A percentile compares a stretch with the other conserved stretches of the same genome.
Conservation (phyloP, 2,797 vertebrate species). For the Petrocephalus sullivani region DNA sequence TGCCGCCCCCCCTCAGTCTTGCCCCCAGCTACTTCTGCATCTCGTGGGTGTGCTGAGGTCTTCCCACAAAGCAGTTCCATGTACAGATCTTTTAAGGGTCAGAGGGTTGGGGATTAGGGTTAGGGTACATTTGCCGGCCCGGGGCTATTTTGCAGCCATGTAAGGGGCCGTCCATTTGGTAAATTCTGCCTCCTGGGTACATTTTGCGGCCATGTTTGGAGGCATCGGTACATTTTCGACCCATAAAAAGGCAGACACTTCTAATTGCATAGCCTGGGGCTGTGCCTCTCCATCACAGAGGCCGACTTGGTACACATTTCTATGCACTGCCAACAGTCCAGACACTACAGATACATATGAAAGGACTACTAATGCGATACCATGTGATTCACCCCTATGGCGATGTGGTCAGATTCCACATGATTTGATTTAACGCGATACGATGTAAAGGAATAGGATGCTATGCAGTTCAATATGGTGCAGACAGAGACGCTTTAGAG, state of each 20-base stretch:
- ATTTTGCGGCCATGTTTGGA: neutral
- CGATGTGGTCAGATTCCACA: neutral
- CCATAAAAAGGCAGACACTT: neutral
- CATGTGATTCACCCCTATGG: neutral
- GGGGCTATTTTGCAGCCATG: neutral
- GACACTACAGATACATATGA: neutral
- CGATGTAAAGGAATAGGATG: neutral
- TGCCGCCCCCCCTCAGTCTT: neutral
- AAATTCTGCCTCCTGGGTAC: neutral
- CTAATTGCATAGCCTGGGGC: neutral
- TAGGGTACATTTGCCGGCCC: neutral
- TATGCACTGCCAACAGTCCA: neutral
- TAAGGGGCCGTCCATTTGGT: neutral
- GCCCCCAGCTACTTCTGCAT: neutral
- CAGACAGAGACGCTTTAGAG: neutral
- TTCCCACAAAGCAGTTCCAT: neutral
- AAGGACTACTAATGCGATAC: neutral
- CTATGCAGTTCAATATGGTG: neutral
- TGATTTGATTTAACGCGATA: neutral
- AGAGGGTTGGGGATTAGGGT: neutral
- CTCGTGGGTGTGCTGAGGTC: neutral
- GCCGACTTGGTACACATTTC: neutral
- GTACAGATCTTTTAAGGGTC: neutral
- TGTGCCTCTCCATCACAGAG: neutral
- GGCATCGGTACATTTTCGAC: too few relatives aligned